These are phyloP conservation scores for Brachionus angularis DNA, from an alignment of 1,140 invertebrate genomes.

Conservation along the genomic window DNA sequence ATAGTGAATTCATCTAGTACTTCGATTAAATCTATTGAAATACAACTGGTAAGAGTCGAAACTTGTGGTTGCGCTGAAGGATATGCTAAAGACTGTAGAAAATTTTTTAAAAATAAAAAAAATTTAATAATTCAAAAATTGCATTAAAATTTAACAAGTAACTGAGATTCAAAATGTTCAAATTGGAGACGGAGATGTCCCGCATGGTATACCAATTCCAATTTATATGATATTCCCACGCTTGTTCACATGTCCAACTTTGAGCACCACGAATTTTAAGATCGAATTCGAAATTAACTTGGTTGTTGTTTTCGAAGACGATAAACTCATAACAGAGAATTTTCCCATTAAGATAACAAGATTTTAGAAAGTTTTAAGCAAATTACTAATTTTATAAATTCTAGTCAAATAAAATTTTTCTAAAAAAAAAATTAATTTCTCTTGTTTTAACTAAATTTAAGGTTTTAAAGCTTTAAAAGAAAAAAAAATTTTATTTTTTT, in stretches of 20 bases:
- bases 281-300: constrained; percentile 94
- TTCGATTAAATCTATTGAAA: constrained; percentile 83
- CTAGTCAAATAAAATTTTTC: neutral
- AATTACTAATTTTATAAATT: neutral
- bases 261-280: constrained; percentile 87
- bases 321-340: constrained; percentile 90
- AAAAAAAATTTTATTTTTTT: too few relatives aligned
- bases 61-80: constrained; percentile 92
- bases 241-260: constrained; percentile 87
- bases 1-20: constrained; percentile 70
- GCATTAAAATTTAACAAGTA: constrained; percentile 64
- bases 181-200: constrained; percentile 85
- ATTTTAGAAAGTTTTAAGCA: neutral
- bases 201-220: constrained; percentile 73
- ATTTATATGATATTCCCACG: constrained; percentile 92
- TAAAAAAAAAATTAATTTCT: neutral
- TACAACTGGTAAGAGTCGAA: constrained; percentile 88
- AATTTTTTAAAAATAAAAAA: too few relatives aligned
- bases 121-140: too few relatives aligned
- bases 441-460: constrained; percentile 4
- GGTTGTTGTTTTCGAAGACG: constrained; percentile 84
- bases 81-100: constrained; percentile 85
- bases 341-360: constrained; percentile 74
- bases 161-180: constrained; percentile 98
- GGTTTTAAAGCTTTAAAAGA: too few relatives aligned